phyloP scores from a whole-genome alignment of 2,797 vertebrate genomes.

The Pterois miles region DNA sequence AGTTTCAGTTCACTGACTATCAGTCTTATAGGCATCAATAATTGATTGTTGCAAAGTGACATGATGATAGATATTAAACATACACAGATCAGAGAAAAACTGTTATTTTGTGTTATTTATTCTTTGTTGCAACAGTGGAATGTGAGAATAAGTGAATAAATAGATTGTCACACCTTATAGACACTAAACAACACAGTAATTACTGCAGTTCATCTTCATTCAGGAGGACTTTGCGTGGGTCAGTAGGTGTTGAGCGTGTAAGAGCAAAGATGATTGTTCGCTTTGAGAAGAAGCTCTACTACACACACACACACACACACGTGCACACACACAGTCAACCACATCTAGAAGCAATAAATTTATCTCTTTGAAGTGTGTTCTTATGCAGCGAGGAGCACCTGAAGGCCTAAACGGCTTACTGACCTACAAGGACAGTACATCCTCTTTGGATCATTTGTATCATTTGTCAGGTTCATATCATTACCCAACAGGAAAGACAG shows the following conservation, averaged over 20 bases:
- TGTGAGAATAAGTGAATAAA: constrained; percentile 30
- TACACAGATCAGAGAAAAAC: not conserved
- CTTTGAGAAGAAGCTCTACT: constrained; percentile 6
- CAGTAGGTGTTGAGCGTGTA: constrained; percentile 45
- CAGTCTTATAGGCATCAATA: constrained; percentile 1
- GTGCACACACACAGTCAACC: not conserved
- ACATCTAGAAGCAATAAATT: constrained; percentile 49
- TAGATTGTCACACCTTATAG: constrained; percentile 49
- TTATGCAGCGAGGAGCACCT: constrained; percentile 38
- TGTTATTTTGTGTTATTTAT: too few species aligned
- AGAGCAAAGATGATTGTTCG: constrained; percentile 48
- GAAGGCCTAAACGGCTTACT: constrained; percentile 60
- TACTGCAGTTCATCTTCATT: constrained; percentile 70
- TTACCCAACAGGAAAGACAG: constrained; percentile 44
- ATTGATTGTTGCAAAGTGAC: constrained; percentile 13
- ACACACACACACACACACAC: constrained; percentile 2
- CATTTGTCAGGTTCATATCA: constrained; percentile 59
- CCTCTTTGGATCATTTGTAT: constrained; percentile 59
- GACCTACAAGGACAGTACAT: constrained; percentile 64
- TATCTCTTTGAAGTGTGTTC: constrained; percentile 42
- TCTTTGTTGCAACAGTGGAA: constrained; percentile 5
- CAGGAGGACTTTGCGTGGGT: constrained; percentile 55
- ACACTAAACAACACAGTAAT: constrained; percentile 61
- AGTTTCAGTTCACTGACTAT: constrained; percentile 25
- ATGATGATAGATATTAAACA: constrained; percentile 26